These are phyloP conservation scores for Selenia dentaria DNA, from an alignment of 2,888 invertebrate genomes.

Conservation along the genomic window DNA sequence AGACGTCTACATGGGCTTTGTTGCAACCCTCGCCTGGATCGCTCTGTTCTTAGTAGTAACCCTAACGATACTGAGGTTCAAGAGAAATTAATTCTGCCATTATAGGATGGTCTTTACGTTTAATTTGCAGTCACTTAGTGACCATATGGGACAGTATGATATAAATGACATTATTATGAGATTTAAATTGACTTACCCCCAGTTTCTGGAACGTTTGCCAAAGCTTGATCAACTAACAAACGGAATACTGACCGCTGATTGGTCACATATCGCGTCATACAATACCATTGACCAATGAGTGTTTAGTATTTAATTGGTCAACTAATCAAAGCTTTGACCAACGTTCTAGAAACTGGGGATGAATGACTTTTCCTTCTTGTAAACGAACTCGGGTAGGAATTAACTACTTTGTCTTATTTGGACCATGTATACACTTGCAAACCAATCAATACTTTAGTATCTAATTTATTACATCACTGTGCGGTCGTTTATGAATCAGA, in stretches of 20 bases:
- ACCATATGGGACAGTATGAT: neutral
- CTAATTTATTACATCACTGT: conserved; percentile 7
- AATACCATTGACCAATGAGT: too few relatives aligned
- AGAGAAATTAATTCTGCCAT: conserved; percentile 86
- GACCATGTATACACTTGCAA: neutral
- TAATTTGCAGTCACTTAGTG: neutral
- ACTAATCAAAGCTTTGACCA: too few relatives aligned
- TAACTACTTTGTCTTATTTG: neutral
- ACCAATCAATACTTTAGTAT: neutral
- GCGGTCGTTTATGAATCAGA: neutral
- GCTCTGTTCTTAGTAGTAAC: conserved; percentile 92
- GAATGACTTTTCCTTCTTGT: neutral
- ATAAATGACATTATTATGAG: neutral
- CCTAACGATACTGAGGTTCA: conserved; percentile 91
- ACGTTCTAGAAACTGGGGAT: too few relatives aligned
- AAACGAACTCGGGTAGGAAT: too few relatives aligned
- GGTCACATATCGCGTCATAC: too few relatives aligned
- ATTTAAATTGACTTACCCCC: neutral
- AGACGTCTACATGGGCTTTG: conserved; percentile 94
- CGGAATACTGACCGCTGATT: too few relatives aligned
- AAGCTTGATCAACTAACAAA: too few relatives aligned
- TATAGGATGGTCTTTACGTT: conserved; percentile 12
- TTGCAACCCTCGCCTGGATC: conserved; percentile 94
- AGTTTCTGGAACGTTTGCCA: too few relatives aligned
- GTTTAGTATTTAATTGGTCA: too few relatives aligned